Conservation (phyloP, 1,140 invertebrate genomes). For the Schlechtendalia chinensis region DNA sequence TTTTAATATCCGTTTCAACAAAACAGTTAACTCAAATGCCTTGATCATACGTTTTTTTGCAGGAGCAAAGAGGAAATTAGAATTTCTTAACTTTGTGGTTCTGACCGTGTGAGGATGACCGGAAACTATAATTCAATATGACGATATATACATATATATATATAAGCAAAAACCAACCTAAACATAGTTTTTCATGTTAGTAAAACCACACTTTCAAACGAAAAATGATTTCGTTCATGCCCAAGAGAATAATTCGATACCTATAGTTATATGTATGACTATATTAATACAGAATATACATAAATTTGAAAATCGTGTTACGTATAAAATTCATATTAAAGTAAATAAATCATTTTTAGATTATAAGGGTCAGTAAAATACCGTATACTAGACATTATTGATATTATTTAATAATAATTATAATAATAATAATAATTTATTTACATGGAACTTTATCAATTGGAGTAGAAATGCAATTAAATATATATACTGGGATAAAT, state of each 20-base stretch:
- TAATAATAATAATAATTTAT: no score
- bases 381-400: no score
- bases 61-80: not conserved
- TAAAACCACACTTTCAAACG: not conserved
- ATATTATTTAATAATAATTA: no score
- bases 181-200: not conserved
- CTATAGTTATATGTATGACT: not conserved
- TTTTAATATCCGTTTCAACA: constrained; percentile 22
- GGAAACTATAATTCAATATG: constrained; percentile 7
- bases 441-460: no score
- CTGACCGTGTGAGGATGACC: not conserved
- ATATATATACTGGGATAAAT: no score
- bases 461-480: no score
- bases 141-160: not conserved
- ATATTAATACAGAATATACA: no score
- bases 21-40: not conserved
- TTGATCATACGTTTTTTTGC: not conserved
- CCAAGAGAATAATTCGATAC: not conserved
- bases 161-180: not conserved
- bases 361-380: no score
- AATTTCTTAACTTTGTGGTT: constrained; percentile 16
- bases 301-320: no score
- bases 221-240: not conserved
- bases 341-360: no score
- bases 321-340: no score